Evolutionary conservation across 2,797 vertebrate species (phyloP).

Genomic region (Cryptoblepharus egeriae): DNA sequence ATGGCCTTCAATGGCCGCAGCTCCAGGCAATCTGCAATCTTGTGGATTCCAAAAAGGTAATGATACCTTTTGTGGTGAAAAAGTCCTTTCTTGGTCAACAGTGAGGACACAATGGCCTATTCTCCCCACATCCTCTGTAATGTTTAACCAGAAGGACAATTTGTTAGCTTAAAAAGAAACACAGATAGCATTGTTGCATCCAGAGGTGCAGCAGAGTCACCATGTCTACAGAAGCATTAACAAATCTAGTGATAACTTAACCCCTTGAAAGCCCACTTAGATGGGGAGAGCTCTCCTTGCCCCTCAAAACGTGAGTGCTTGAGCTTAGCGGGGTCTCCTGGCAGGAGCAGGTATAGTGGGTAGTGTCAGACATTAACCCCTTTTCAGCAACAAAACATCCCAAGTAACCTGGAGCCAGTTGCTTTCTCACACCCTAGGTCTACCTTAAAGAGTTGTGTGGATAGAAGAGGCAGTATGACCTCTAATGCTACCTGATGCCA

Average conservation of each 20-base stretch:
- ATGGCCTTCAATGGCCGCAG: too few species aligned
- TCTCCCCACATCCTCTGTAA: neutral
- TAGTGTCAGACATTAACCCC: neutral
- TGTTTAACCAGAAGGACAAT: constrained; percentile 30
- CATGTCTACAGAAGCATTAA: neutral
- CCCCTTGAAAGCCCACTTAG: neutral
- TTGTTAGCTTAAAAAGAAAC: neutral
- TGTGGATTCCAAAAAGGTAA: neutral
- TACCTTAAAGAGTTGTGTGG: too few species aligned
- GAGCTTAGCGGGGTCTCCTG: neutral
- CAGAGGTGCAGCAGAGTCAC: neutral
- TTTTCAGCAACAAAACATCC: neutral
- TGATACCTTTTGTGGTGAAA: neutral
- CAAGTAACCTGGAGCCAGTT: neutral
- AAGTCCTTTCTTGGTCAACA: neutral
- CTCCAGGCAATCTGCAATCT: neutral
- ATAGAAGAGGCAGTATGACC: too few species aligned
- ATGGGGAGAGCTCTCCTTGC: neutral
- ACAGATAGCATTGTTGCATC: constrained; percentile 36
- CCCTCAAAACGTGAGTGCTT: neutral
- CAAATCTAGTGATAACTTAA: neutral
- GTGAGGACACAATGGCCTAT: neutral
- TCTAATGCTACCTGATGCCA: too few species aligned
- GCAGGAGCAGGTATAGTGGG: too few species aligned
- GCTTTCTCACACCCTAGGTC: neutral